Evolutionary conservation across 2,888 invertebrate species (phyloP), one percentile per base, ranked within the genome.

Genomic region (Copidosoma aretas): DNA sequence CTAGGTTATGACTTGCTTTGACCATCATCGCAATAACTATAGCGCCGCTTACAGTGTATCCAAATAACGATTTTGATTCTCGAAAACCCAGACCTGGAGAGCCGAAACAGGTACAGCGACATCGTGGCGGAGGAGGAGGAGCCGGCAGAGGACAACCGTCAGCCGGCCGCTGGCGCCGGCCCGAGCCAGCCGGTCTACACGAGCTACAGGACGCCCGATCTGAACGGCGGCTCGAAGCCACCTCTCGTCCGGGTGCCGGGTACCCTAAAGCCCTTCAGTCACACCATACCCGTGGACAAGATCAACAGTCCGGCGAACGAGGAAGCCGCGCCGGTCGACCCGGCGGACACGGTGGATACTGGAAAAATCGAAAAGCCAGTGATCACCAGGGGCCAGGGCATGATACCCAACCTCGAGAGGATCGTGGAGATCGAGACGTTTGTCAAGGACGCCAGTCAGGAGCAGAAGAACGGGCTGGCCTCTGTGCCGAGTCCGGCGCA

Each of bases 251-350:
- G 80, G n/a, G 76, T 78, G 61, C 77, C 80, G 1, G 82, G 78
- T 0, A 82, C 81, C 0, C 53, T 78, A 1, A 82, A 81, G 57
- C 83, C 83, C 0, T 83, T 83, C 60, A 77, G 80, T 39, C 83
- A 83, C 65, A 82, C 83, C 1, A 83, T 83, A 53, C 83, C 83
- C 0, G 81, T 83, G 0, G 83, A 83, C 63, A 83, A 83, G 63
- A 81, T 83, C 24, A 76, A 77, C 3, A 46, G 4, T 12, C 74
- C 79, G 0, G 78, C 70, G 0, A 71, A 79, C 8, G 66, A 74
- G 2, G 65, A 59, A 25, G 60, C 19, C 25, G n/a, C 53, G 5
- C 19, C 46, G 10, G 25, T 10, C 1, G 12, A 14, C 15, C 41
- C 22, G 1, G 32, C 8, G 12, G 24, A 15, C 15, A 22, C 39